Evolutionary conservation across 2,797 vertebrate species (phyloP).

Genomic region (Eospalax fontanierii): DNA sequence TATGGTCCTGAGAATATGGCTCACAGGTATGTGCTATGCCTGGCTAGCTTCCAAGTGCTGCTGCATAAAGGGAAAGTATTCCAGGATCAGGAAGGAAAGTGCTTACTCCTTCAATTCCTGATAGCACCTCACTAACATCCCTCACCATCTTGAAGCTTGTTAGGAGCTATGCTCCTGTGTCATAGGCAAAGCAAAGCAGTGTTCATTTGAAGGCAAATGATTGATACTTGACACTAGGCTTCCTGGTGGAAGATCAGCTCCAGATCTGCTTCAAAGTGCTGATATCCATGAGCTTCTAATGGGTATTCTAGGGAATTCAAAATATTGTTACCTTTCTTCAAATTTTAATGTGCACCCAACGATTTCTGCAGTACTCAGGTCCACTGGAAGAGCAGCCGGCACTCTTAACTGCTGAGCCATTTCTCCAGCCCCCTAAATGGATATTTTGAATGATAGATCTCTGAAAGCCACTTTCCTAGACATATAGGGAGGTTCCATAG

Average conservation of each 20-base stretch:
- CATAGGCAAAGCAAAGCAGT: background rate
- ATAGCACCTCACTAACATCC: background rate
- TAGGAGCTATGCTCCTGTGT: background rate
- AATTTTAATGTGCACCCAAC: background rate
- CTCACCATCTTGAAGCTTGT: background rate
- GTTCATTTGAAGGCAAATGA: background rate
- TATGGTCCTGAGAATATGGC: fast-evolving
- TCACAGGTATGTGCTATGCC: background rate
- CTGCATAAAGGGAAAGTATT: background rate
- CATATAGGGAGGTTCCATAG: background rate
- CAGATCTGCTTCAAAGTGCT: background rate
- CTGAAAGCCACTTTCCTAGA: background rate
- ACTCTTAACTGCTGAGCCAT: no score
- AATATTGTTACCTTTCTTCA: background rate
- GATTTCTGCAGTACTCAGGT: background rate
- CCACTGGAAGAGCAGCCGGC: no score
- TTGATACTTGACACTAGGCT: no score
- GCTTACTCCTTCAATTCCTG: fast-evolving
- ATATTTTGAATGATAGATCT: background rate
- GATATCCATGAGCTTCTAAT: background rate
- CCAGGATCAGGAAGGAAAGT: background rate
- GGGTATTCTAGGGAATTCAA: background rate
- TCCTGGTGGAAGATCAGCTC: background rate
- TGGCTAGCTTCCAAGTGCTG: background rate
- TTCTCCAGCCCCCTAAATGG: background rate